Base-by-base conservation (phyloP, 2,113 vertebrate genomes). In the Microcebus lehilahytsara region DNA sequence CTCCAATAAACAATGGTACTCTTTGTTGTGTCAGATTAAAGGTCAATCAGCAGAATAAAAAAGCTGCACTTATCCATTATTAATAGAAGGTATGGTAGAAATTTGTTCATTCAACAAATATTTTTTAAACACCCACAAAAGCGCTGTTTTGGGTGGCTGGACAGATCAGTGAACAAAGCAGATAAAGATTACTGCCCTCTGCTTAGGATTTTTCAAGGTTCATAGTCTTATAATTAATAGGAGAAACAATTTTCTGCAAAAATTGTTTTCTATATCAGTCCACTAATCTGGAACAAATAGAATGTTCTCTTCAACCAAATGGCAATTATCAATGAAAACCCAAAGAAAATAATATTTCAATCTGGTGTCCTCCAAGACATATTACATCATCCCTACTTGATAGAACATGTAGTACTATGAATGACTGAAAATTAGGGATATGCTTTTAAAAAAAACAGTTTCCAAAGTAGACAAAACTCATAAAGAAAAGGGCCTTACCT, bases 281-380 rank as follows among this genome's bases (percentile, higher is more conserved):
- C 53, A 90, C 58, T 94, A 84, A 95, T 97, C 37, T 90, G 83
- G 71, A 95, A 93, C 51, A 94, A 96, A 96, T 10, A 97, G 71
- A 94, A 95, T 77, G 86, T 97, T 96, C 86, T 95, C 32, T 66
- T 80, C 30, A 95, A 95, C 64, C 79, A 97, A 96, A 89, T 97
- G 85, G 92, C 86, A 96, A 94, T 58, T 85, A 93, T 88, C 60
- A 89, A 85, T 40, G 71, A 95, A 95, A 90, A 91, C 51, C 49
- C 4, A 71, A 93, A 95, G 22, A 89, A 96, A 96, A 89, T 80
- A 77, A 69, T 83, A 66, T 77, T 91, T 95, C 84, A 95, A 81
- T 90, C 93, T 96, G 88, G 27, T 92, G 56, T 40, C 83, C 96
- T 93, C 66, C 69, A 56, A 67, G 90, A 96, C 56, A 23, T 69